Percentiles rank a stretch among this genome's conserved stretches.
Evolutionary conservation across 64 coral and sea anemone genomes (phyloP).

Genomic region (Porites lutea): DNA sequence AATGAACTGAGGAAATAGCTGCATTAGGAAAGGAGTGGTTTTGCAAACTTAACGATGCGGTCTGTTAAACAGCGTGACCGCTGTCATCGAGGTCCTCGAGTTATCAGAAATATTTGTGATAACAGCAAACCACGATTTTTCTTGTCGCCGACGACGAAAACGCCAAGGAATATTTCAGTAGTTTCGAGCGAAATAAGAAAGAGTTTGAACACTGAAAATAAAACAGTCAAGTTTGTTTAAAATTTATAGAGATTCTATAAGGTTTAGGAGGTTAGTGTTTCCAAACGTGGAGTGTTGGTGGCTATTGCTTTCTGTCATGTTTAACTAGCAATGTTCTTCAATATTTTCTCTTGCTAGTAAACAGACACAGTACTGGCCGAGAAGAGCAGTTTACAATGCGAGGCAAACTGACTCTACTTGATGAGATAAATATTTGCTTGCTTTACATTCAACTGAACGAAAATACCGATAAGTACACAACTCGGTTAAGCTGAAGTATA

Average conservation of each 20-base stretch:
- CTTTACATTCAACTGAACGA: constrained; percentile 70
- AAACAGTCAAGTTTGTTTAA: background rate
- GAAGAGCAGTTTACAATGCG: constrained; percentile 76
- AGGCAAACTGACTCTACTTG: constrained; percentile 72
- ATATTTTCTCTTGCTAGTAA: constrained; percentile 20
- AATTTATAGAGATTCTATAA: background rate
- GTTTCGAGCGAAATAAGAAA: background rate
- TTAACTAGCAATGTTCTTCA: background rate
- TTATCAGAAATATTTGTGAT: constrained; percentile 68
- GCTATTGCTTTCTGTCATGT: background rate
- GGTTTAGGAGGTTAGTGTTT: background rate
- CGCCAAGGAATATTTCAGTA: too few relatives aligned
- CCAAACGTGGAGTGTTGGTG: background rate
- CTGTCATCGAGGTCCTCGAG: constrained; percentile 75
- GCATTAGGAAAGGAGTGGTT: constrained; percentile 44
- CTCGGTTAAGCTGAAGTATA: constrained; percentile 24
- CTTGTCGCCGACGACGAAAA: constrained; percentile 38
- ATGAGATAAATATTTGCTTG: constrained; percentile 98
- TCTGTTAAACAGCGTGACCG: constrained; percentile 26
- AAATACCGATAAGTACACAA: constrained; percentile 54
- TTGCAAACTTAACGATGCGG: constrained; percentile 4
- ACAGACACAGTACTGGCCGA: constrained; percentile 13
- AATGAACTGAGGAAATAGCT: constrained; percentile 57
- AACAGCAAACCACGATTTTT: constrained; percentile 66
- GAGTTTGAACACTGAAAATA: background rate